A percentile compares a stretch with the other conserved stretches of the same genome.
phyloP scores from a whole-genome alignment of 2,888 invertebrate species.

The Lepidocyrtoides sp. region DNA sequence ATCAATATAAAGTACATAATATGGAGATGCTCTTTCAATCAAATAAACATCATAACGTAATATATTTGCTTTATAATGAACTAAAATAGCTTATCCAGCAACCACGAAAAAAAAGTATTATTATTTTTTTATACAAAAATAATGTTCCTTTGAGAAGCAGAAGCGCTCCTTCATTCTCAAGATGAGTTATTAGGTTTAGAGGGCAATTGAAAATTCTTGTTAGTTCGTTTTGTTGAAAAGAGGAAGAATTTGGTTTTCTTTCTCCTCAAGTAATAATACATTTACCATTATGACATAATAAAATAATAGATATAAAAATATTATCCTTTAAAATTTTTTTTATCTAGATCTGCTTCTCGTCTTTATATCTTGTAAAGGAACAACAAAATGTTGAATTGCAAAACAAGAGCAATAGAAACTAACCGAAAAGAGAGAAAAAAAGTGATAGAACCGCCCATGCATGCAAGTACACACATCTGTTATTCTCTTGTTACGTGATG shows the following conservation, averaged over 20 bases:
- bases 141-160: background rate
- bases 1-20: no score
- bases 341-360: no score
- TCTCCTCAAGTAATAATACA: background rate
- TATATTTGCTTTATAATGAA: background rate
- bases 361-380: background rate
- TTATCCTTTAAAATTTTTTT: background rate
- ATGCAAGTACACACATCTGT: constrained; percentile 26
- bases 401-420: constrained; percentile 47
- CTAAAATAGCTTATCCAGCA: background rate
- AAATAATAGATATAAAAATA: background rate
- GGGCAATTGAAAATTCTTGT: constrained; percentile 40
- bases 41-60: background rate
- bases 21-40: background rate
- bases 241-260: background rate
- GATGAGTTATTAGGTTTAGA: constrained; percentile 7
- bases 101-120: background rate
- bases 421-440: constrained; percentile 32
- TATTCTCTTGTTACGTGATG: constrained; percentile 67
- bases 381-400: constrained; percentile 30
- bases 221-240: background rate
- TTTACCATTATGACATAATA: background rate
- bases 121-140: background rate
- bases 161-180: background rate
- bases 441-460: constrained; percentile 63